These are phyloP conservation scores for Kryptolebias marmoratus DNA, from an alignment of 2,113 vertebrate species.

Conservation along the genomic window DNA sequence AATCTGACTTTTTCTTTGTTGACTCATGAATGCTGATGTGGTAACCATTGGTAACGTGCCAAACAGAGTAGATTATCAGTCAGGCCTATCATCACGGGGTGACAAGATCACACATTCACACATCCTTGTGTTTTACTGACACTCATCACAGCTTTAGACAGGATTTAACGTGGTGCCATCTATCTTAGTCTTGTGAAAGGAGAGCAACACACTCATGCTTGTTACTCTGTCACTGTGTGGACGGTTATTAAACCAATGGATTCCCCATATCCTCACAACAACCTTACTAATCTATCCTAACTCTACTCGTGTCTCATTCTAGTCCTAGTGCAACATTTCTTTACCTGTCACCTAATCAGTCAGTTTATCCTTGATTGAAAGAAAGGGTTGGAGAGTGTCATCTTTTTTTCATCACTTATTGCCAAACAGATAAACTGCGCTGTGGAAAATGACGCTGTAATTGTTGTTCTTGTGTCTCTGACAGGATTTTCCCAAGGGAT, in stretches of 20 bases:
- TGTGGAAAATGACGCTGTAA: not conserved
- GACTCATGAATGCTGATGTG: slow-evolving; percentile 37
- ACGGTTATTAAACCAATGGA: not conserved
- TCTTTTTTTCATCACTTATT: not conserved
- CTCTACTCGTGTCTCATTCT: not conserved
- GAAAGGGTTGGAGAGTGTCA: not conserved
- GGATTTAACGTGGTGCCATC: slow-evolving; percentile 65
- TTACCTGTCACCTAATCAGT: not conserved
- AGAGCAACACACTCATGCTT: slow-evolving; percentile 12
- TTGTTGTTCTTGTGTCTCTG: slow-evolving; percentile 23
- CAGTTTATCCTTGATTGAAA: not conserved
- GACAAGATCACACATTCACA: slow-evolving; percentile 26
- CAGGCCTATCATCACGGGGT: slow-evolving; percentile 42
- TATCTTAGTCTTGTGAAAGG: slow-evolving; percentile 45
- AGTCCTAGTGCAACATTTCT: not conserved
- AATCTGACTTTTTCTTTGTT: slow-evolving; percentile 6
- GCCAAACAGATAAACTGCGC: not conserved
- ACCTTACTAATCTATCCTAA: not conserved
- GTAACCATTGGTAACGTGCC: slow-evolving; percentile 53
- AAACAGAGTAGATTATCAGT: slow-evolving; percentile 55
- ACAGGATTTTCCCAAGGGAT: slow-evolving; percentile 96
- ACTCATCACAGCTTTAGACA: slow-evolving; percentile 64
- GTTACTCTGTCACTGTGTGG: not conserved
- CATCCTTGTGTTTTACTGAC: slow-evolving; percentile 47
- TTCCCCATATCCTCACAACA: not conserved